phyloP scores from a whole-genome alignment of 2,797 vertebrate species.

The Luscinia megarhynchos region DNA sequence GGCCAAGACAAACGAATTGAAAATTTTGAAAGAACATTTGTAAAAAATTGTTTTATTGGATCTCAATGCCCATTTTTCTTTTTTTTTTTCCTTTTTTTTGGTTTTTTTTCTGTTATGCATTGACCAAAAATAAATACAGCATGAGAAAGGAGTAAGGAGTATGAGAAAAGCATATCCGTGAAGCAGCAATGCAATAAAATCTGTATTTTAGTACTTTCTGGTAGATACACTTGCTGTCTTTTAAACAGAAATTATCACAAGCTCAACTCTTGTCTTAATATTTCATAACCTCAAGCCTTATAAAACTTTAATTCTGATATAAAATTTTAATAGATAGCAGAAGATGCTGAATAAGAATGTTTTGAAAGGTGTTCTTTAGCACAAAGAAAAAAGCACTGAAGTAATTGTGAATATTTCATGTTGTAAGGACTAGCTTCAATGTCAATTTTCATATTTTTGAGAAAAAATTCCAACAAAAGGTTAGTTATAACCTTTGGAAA shows the following conservation, averaged over 20 bases:
- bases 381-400: conserved; percentile 39
- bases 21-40: neutral
- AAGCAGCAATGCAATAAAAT: neutral
- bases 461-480: conserved; percentile 4
- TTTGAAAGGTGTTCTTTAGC: conserved; percentile 45
- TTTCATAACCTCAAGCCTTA: conserved; percentile 76
- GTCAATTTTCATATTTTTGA: conserved; percentile 19
- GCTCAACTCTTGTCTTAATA: conserved; percentile 70
- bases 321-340: conserved; percentile 74
- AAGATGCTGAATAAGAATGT: conserved; percentile 61
- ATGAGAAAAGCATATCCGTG: neutral
- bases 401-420: conserved; percentile 69
- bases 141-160: neutral
- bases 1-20: neutral
- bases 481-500: conserved; percentile 36
- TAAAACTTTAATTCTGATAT: conserved; percentile 76
- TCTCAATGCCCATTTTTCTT: neutral
- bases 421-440: conserved; percentile 27
- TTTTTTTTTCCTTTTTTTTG: neutral
- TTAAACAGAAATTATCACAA: conserved; percentile 52
- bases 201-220: neutral
- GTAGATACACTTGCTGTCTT: neutral
- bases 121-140: neutral
- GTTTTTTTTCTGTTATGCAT: neutral
- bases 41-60: neutral